phyloP scores from a whole-genome alignment of 2,797 vertebrate genomes.

The Coendou prehensilis region DNA sequence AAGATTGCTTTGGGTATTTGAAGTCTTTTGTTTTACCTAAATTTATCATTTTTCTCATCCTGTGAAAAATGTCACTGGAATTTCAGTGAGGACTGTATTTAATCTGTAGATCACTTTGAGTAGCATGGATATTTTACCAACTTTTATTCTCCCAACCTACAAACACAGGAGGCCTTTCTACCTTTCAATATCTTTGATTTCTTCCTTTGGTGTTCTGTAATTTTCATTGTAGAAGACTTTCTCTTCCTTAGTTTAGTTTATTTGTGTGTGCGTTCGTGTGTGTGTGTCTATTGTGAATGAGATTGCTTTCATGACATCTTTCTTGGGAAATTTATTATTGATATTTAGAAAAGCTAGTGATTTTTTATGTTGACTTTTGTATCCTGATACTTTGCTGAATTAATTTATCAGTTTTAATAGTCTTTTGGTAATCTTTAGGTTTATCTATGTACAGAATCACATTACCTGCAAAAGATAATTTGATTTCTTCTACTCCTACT shows the following conservation, averaged over 20 bases:
- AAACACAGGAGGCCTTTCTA: background rate
- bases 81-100: too few species aligned
- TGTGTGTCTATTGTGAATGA: background rate
- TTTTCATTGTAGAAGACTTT: background rate
- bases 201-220: background rate
- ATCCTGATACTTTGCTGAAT: background rate
- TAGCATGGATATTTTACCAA: background rate
- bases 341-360: background rate
- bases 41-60: background rate
- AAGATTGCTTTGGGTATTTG: background rate
- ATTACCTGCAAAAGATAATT: background rate
- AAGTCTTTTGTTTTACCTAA: background rate
- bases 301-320: background rate
- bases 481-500: too few species aligned
- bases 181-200: background rate
- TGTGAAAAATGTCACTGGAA: background rate
- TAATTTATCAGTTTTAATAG: background rate
- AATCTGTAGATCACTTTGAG: too few species aligned
- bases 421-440: background rate
- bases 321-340: background rate
- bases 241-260: background rate
- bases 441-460: background rate
- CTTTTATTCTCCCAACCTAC: background rate
- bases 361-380: background rate
- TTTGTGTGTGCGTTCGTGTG: background rate